Conservation (phyloP, 2,113 vertebrate species). For the Gasterosteus aculeatus region DNA sequence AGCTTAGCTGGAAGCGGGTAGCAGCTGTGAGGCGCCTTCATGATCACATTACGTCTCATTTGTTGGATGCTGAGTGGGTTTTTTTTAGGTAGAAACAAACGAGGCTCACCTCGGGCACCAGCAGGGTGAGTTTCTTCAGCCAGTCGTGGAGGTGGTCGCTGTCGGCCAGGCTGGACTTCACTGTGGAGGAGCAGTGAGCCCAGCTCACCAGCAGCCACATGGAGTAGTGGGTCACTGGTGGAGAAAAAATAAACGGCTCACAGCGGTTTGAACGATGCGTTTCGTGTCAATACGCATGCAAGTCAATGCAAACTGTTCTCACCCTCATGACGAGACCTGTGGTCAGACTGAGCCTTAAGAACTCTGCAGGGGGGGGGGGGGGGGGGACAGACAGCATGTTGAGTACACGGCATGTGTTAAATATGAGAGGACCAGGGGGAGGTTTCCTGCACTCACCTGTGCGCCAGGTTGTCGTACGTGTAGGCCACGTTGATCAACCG, state of each 20-base stretch:
- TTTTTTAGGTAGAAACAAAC: neutral
- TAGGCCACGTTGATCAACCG: conserved; percentile 98
- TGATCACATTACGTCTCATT: neutral
- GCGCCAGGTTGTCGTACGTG: conserved; percentile 98
- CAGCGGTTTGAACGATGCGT: neutral
- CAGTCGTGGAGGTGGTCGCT: conserved; percentile 97
- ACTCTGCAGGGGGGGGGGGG: conserved; percentile 79
- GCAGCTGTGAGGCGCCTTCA: neutral
- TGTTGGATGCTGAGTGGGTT: neutral
- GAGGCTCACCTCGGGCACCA: conserved; percentile 92
- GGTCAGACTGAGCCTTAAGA: conserved; percentile 97
- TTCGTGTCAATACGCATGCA: neutral
- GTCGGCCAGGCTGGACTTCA: conserved; percentile 97
- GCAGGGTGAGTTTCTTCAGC: conserved; percentile 96
- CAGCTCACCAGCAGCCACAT: conserved; percentile 99
- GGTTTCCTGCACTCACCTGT: conserved; percentile 81
- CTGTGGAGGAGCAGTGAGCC: conserved; percentile 96
- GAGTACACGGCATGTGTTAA: neutral
- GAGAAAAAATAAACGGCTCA: neutral
- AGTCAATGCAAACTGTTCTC: conserved; percentile 47
- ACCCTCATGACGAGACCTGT: conserved; percentile 98
- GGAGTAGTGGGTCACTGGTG: conserved; percentile 96
- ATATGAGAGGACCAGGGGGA: too few relatives aligned
- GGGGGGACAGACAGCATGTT: conserved; percentile 7
- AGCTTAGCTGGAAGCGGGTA: neutral